Percentiles rank a stretch among this genome's conserved stretches.
Conservation (phyloP, 2,797 vertebrate species). For the Pelobates cultripes region DNA sequence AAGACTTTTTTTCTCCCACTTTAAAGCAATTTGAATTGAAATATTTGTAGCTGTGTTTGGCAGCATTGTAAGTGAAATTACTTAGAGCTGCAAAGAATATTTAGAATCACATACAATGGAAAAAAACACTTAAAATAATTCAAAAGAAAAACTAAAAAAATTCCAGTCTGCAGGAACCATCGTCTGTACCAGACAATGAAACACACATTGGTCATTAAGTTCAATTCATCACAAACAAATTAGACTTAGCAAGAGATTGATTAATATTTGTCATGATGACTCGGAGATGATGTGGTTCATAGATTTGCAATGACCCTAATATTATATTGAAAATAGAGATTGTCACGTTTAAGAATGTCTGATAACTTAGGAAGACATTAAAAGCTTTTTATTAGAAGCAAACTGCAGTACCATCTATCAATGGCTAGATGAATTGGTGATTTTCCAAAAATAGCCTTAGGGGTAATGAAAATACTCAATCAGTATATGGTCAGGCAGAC, state of each 20-base stretch:
- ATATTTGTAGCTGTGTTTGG: slow-evolving; percentile 37
- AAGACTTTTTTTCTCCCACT: slow-evolving; percentile 5
- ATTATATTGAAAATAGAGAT: slow-evolving; percentile 18
- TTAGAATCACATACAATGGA: background rate
- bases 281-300: background rate
- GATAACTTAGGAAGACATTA: background rate
- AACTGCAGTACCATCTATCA: background rate
- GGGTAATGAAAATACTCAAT: too few relatives aligned
- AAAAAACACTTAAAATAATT: background rate
- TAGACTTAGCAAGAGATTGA: slow-evolving; percentile 25
- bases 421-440: slow-evolving; percentile 18
- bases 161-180: slow-evolving; percentile 1
- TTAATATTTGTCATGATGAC: slow-evolving; percentile 29
- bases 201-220: slow-evolving; percentile 32
- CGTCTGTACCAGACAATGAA: slow-evolving; percentile 11
- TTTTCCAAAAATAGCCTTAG: background rate
- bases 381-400: slow-evolving; percentile 13
- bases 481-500: too few relatives aligned
- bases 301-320: slow-evolving; percentile 7
- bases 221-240: slow-evolving; percentile 37
- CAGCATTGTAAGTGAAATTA: slow-evolving; percentile 42
- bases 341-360: background rate
- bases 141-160: background rate
- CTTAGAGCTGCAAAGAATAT: background rate
- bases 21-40: slow-evolving; percentile 33